Evolutionary conservation across 2,888 invertebrate genomes (phyloP).

Genomic region (Athetis lepigone): DNA sequence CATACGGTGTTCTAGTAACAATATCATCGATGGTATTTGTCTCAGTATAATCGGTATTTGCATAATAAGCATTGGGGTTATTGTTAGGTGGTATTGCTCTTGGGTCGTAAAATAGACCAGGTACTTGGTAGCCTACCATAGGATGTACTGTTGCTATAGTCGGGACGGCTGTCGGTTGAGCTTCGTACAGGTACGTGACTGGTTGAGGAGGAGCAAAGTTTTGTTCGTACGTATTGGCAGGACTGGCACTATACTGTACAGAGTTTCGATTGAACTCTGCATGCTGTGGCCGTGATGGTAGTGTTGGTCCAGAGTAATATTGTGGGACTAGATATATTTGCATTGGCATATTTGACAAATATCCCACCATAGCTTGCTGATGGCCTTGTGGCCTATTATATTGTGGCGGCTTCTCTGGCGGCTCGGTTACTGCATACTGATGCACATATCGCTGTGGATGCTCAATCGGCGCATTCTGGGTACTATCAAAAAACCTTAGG

Average conservation of each 20-base stretch:
- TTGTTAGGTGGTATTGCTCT: constrained; percentile 73
- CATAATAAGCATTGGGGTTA: constrained; percentile 75
- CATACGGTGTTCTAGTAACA: constrained; percentile 74
- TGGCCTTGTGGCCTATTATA: constrained; percentile 66
- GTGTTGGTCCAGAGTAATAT: constrained; percentile 78
- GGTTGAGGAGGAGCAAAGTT: constrained; percentile 69
- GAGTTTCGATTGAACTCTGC: constrained; percentile 58
- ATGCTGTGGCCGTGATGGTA: constrained; percentile 66
- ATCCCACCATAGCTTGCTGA: constrained; percentile 84
- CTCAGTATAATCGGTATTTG: constrained; percentile 73
- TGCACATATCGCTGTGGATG: constrained; percentile 80
- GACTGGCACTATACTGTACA: constrained; percentile 43
- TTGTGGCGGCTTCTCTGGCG: constrained; percentile 74
- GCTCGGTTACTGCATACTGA: constrained; percentile 85
- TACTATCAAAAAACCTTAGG: constrained; percentile 76
- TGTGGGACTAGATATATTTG: constrained; percentile 87
- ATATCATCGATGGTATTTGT: constrained; percentile 76
- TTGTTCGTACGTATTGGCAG: constrained; percentile 74
- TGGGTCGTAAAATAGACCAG: constrained; percentile 75
- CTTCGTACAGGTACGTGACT: constrained; percentile 76
- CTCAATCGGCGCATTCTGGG: constrained; percentile 60
- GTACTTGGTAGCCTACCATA: constrained; percentile 78
- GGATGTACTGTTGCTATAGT: constrained; percentile 76
- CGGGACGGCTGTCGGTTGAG: constrained; percentile 76
- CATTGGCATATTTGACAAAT: constrained; percentile 86